A percentile compares a stretch with the other conserved stretches of the same genome.
Conservation (phyloP, 2,113 vertebrate genomes). For the Campylorhamphus procurvoides region DNA sequence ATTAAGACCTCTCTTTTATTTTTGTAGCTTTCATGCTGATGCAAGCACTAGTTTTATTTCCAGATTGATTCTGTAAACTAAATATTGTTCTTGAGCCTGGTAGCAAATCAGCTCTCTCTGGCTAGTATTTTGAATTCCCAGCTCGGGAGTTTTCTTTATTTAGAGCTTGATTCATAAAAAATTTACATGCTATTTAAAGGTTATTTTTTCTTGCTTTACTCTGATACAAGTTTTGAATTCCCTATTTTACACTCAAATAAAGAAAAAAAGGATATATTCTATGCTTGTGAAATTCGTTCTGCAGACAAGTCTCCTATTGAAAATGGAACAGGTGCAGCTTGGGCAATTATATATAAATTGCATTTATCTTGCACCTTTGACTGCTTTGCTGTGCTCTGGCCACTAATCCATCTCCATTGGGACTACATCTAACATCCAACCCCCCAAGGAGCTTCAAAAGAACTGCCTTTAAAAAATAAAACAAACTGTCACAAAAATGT, state of each 20-base stretch:
- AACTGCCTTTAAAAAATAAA: slow-evolving; percentile 28
- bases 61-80: slow-evolving; percentile 70
- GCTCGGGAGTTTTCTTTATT: slow-evolving; percentile 70
- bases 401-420: slow-evolving; percentile 43
- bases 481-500: slow-evolving; percentile 27
- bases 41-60: slow-evolving; percentile 69
- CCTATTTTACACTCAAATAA: slow-evolving; percentile 56
- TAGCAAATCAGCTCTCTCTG: slow-evolving; percentile 62
- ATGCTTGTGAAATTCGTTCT: slow-evolving; percentile 15
- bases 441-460: slow-evolving; percentile 45
- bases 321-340: slow-evolving; percentile 61
- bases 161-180: slow-evolving; percentile 74
- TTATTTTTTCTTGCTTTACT: slow-evolving; percentile 62
- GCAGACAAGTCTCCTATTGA: slow-evolving; percentile 42
- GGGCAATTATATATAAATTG: slow-evolving; percentile 64
- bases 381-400: slow-evolving; percentile 31
- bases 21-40: slow-evolving; percentile 68
- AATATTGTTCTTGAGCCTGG: slow-evolving; percentile 69
- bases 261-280: background rate
- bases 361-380: slow-evolving; percentile 70
- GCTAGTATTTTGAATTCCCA: slow-evolving; percentile 68
- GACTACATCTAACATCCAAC: slow-evolving; percentile 58
- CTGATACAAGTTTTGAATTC: slow-evolving; percentile 52
- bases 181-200: slow-evolving; percentile 69
- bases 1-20: slow-evolving; percentile 65